Percentiles rank a stretch among this genome's conserved stretches.
phyloP scores from a whole-genome alignment of 2,888 invertebrate species.

The Drosophila kambysellisi region DNA sequence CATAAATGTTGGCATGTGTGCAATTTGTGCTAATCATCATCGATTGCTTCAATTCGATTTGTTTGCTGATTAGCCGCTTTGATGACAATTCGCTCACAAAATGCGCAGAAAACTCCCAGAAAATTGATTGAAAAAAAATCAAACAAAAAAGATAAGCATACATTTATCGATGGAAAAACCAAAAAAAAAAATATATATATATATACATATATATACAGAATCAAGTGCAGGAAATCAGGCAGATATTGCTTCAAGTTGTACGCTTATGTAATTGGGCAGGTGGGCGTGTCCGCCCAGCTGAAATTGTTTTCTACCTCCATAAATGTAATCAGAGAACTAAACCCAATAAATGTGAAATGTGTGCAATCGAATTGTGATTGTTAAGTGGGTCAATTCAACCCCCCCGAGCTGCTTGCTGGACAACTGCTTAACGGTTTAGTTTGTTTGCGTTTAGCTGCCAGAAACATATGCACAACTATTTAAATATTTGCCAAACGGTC shows the following conservation, averaged over 20 bases:
- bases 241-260: background rate
- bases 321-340: conserved; percentile 69
- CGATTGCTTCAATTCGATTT: conserved; percentile 57
- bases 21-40: conserved; percentile 65
- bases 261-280: too few species aligned
- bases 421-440: conserved; percentile 6
- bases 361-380: conserved; percentile 65
- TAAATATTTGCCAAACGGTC: conserved; percentile 73
- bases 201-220: background rate
- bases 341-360: conserved; percentile 62
- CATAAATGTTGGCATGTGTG: conserved; percentile 74
- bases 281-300: conserved; percentile 59
- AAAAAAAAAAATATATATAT: background rate
- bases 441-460: conserved; percentile 36
- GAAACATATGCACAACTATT: conserved; percentile 62
- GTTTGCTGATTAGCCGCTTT: conserved; percentile 74
- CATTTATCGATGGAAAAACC: conserved; percentile 14
- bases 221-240: conserved; percentile 1
- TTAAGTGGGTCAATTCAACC: background rate
- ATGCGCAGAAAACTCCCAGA: conserved; percentile 45
- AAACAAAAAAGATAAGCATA: conserved; percentile 38
- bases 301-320: conserved; percentile 45
- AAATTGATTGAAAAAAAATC: conserved; percentile 9
- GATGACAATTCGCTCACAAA: conserved; percentile 55
- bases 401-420: background rate